Percentiles rank a stretch among this genome's conserved stretches.
These are phyloP conservation scores for Paguma larvata DNA, from an alignment of 2,797 vertebrate genomes.

Conservation along the genomic window DNA sequence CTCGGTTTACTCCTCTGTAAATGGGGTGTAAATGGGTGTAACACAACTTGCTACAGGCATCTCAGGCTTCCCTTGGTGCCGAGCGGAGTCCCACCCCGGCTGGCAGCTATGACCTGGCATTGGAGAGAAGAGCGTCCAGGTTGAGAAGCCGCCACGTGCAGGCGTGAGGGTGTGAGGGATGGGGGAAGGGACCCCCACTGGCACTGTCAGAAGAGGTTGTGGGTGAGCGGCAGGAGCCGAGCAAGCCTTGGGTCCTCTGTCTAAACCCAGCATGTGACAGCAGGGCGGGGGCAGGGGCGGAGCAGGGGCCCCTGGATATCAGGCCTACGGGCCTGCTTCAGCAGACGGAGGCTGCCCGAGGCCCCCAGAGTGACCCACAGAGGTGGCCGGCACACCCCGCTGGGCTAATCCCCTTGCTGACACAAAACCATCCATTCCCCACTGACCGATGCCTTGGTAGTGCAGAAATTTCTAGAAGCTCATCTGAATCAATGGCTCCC, in stretches of 20 bases:
- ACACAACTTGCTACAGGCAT: fast-evolving
- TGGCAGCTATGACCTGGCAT: fast-evolving
- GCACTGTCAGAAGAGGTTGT: fast-evolving
- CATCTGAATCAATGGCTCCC: background rate
- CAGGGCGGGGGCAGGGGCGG: fast-evolving
- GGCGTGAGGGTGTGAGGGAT: fast-evolving
- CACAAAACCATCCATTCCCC: constrained; percentile 58
- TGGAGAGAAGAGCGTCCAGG: fast-evolving
- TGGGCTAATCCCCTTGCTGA: constrained; percentile 51
- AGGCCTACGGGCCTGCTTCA: background rate
- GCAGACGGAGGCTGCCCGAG: background rate
- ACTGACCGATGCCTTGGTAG: constrained; percentile 50
- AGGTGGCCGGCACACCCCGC: background rate
- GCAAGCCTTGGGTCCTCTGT: background rate
- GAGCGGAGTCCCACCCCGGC: fast-evolving
- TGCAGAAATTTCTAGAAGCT: constrained; percentile 66
- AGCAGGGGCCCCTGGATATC: background rate
- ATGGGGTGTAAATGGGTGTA: background rate
- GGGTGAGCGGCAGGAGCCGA: fast-evolving
- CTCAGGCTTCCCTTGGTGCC: fast-evolving
- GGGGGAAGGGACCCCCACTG: fast-evolving
- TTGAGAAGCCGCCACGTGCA: fast-evolving
- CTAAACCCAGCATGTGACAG: fast-evolving
- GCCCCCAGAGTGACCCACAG: fast-evolving
- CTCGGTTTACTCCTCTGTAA: background rate